Conservation (phyloP, 1,140 invertebrate species). For the Drosophila nebulosa region DNA sequence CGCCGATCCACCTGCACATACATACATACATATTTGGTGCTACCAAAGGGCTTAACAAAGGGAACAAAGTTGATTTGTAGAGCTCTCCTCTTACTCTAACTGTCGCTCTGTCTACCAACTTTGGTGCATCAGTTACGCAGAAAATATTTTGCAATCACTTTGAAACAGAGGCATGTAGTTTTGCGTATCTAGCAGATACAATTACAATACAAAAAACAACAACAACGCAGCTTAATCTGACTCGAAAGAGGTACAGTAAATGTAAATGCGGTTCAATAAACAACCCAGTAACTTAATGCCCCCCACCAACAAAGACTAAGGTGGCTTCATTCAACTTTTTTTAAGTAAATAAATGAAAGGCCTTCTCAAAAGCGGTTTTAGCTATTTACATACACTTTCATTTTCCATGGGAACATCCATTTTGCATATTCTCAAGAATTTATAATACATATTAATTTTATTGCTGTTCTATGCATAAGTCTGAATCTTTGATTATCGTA, state of each 20-base stretch:
- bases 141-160: neutral
- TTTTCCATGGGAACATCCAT: neutral
- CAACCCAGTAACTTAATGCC: neutral
- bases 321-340: neutral
- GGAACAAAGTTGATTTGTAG: no score
- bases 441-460: neutral
- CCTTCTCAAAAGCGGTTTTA: no score
- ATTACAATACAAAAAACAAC: neutral
- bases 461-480: no score
- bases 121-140: neutral
- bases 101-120: no score
- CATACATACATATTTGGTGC: no score
- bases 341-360: neutral
- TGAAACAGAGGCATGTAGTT: neutral
- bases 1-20: no score
- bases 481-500: no score
- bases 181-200: no score
- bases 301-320: neutral
- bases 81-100: no score
- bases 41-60: no score
- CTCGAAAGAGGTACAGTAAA: neutral
- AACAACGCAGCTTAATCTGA: neutral
- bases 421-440: neutral
- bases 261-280: no score
- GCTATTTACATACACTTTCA: neutral